phyloP scores from a whole-genome alignment of 2,797 vertebrate species.

The Dryobates pubescens region DNA sequence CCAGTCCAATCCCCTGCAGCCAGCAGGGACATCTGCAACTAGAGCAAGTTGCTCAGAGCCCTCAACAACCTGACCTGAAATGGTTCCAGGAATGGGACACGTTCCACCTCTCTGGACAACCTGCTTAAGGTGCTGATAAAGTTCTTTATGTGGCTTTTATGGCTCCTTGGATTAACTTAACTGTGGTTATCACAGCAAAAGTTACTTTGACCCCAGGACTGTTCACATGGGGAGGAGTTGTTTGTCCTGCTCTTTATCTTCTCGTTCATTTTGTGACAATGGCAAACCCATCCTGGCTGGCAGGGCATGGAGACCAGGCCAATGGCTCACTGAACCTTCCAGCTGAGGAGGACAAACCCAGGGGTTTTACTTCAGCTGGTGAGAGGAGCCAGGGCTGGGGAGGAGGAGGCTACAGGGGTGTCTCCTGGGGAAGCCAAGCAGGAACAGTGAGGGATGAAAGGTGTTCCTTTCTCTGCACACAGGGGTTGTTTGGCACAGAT shows the following conservation, averaged over 20 bases:
- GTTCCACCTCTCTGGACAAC: neutral
- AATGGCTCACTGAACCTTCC: neutral
- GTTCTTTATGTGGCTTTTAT: neutral
- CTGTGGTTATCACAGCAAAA: neutral
- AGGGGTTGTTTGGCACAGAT: neutral
- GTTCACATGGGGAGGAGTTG: rapidly evolving
- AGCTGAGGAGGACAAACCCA: neutral
- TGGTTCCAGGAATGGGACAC: no score
- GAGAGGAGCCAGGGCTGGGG: neutral
- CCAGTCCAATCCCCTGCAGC: no score
- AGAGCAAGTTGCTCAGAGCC: no score
- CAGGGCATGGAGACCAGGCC: neutral
- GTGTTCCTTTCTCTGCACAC: neutral
- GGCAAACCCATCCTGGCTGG: neutral
- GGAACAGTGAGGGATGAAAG: neutral
- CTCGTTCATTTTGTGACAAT: neutral
- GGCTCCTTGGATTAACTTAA: neutral
- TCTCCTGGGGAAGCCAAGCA: neutral
- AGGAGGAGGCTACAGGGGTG: neutral
- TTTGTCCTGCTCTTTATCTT: neutral
- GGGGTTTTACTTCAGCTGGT: neutral
- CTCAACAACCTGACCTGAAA: no score
- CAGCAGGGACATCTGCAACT: no score
- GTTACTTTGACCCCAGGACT: neutral
- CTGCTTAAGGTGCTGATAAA: neutral